phyloP scores from a whole-genome alignment of 2,888 invertebrate species.

The Gortyna flavago region DNA sequence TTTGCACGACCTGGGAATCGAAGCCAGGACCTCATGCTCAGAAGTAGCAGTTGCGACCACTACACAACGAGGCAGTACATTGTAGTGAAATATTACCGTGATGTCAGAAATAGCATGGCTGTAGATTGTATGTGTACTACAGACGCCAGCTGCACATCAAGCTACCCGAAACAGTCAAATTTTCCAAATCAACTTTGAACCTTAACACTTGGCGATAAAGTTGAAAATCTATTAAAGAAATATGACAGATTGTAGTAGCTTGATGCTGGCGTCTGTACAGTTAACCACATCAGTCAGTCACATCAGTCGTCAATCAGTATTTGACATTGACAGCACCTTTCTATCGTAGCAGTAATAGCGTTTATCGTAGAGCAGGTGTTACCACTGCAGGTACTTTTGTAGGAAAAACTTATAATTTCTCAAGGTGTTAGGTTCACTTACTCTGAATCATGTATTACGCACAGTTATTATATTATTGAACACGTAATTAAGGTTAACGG shows the following conservation, averaged over 20 bases:
- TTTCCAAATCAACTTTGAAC: too few species aligned
- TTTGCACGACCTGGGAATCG: not conserved
- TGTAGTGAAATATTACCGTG: slow-evolving; percentile 13
- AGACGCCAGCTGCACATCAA: too few species aligned
- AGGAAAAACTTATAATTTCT: slow-evolving; percentile 38
- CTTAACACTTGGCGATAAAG: too few species aligned
- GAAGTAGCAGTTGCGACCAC: not conserved
- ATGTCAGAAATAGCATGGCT: slow-evolving; percentile 1
- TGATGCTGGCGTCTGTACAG: too few species aligned
- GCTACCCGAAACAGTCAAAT: too few species aligned
- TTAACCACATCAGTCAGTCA: not conserved
- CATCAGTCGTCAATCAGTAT: too few species aligned
- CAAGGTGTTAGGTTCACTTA: slow-evolving; percentile 34
- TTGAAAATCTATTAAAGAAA: too few species aligned
- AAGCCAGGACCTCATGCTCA: not conserved
- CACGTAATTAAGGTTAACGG: slow-evolving; percentile 39
- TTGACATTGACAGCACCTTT: not conserved
- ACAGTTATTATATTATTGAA: slow-evolving; percentile 4
- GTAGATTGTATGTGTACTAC: too few species aligned
- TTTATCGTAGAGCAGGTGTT: not conserved
- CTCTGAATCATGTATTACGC: slow-evolving; percentile 23
- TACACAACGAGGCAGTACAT: not conserved
- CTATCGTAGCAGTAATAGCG: not conserved
- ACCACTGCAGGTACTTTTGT: not conserved
- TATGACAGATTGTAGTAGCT: not conserved